phyloP scores from a whole-genome alignment of 2,797 vertebrate genomes.

The Myotis myotis region DNA sequence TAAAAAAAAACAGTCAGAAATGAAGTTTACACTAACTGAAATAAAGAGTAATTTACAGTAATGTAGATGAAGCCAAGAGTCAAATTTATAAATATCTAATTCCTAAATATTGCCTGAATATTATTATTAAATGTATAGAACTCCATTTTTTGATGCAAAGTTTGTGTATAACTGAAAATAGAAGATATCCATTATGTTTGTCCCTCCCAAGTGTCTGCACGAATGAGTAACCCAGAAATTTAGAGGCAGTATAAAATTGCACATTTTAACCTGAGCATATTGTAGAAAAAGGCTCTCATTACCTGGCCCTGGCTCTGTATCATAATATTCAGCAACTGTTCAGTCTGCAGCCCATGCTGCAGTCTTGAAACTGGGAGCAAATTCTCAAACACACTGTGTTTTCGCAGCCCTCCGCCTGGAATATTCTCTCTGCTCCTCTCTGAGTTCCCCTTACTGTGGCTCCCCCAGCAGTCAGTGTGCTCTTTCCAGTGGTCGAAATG shows the following conservation, averaged over 20 bases:
- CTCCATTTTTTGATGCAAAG: not conserved
- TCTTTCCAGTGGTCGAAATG: not conserved
- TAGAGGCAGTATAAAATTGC: constrained; percentile 3
- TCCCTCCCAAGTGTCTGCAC: not conserved
- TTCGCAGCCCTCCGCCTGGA: not conserved
- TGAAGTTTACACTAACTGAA: not conserved
- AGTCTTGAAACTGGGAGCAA: not conserved
- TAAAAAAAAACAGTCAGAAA: not conserved
- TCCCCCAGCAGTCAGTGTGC: not conserved
- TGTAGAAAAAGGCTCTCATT: not conserved
- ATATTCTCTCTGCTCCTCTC: not conserved
- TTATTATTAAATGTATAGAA: constrained; percentile 13
- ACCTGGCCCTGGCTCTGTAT: not conserved
- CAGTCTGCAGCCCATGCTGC: not conserved
- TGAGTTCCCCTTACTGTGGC: not conserved
- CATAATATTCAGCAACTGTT: not conserved
- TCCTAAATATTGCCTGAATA: not conserved
- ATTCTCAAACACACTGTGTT: not conserved
- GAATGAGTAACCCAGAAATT: constrained; percentile 16
- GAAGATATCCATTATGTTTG: not conserved
- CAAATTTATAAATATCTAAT: constrained; percentile 18
- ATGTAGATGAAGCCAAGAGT: not conserved
- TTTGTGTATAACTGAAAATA: not conserved
- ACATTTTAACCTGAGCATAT: not conserved
- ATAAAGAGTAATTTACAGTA: not conserved